phyloP scores from a whole-genome alignment of 2,888 invertebrate species.

The Yponomeuta evonymella region DNA sequence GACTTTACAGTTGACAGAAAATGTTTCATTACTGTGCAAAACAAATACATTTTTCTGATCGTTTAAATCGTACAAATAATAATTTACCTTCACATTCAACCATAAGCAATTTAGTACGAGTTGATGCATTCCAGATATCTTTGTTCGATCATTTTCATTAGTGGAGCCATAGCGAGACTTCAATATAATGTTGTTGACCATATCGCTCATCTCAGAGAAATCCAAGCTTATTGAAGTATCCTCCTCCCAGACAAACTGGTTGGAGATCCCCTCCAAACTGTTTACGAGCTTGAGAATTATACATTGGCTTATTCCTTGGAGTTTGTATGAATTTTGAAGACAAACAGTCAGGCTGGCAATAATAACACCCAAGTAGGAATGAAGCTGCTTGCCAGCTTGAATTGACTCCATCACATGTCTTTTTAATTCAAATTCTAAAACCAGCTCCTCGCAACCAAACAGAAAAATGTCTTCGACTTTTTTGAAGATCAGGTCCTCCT shows the following conservation, averaged over 20 bases:
- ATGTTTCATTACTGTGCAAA: no score
- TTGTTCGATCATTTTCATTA: constrained; percentile 50
- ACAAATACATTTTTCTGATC: constrained; percentile 11
- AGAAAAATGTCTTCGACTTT: constrained; percentile 46
- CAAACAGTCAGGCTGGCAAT: constrained; percentile 45
- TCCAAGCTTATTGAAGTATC: constrained; percentile 73
- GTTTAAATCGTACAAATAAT: neutral
- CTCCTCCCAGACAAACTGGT: constrained; percentile 57
- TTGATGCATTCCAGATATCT: constrained; percentile 79
- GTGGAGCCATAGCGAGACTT: constrained; percentile 44
- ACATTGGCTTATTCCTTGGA: constrained; percentile 31
- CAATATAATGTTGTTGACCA: constrained; percentile 78
- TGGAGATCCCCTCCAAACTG: constrained; percentile 47
- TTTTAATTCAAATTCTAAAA: constrained; percentile 39
- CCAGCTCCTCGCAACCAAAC: constrained; percentile 48
- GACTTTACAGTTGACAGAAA: no score
- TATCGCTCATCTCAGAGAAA: constrained; percentile 86
- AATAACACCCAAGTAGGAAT: constrained; percentile 61
- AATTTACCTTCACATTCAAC: constrained; percentile 83
- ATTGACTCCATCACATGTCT: constrained; percentile 66
- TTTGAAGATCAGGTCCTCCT: constrained; percentile 33
- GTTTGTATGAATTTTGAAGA: constrained; percentile 34
- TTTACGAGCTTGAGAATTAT: constrained; percentile 35
- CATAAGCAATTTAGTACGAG: constrained; percentile 84
- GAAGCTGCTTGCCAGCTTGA: constrained; percentile 68